Percentiles rank a stretch among this genome's conserved stretches.
phyloP scores from a whole-genome alignment of 2,888 invertebrate species.

The Drosophila bunnanda region DNA sequence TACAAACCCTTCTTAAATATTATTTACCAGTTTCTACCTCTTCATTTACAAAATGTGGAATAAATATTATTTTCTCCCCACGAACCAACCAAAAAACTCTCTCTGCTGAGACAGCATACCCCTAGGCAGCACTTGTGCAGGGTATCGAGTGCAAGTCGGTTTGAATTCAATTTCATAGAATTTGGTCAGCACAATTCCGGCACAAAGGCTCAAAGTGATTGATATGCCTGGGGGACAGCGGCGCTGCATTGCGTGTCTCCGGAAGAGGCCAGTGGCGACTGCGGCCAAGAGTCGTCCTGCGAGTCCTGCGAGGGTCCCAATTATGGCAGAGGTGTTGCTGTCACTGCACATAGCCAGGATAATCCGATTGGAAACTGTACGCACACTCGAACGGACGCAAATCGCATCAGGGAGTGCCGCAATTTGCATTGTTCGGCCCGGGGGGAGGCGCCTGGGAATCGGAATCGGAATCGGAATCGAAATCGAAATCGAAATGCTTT shows the following conservation, averaged over 20 bases:
- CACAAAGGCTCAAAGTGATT: constrained; percentile 26
- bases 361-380: constrained; percentile 22
- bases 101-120: too few species aligned
- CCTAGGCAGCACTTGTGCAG: background rate
- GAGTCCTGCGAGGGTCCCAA: background rate
- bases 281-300: background rate
- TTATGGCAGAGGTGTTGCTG: constrained; percentile 27
- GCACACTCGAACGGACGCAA: constrained; percentile 3
- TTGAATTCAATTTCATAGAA: constrained; percentile 19
- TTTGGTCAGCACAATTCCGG: constrained; percentile 26
- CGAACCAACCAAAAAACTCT: background rate
- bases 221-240: constrained; percentile 20
- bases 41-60: too few species aligned
- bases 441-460: background rate
- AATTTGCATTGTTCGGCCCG: constrained; percentile 7
- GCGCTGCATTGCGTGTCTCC: background rate
- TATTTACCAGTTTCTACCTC: too few species aligned
- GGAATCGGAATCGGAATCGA: background rate
- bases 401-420: background rate
- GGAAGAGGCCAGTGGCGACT: background rate
- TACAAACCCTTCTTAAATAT: background rate
- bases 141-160: background rate
- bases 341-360: constrained; percentile 11
- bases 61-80: background rate
- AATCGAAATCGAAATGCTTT: constrained; percentile 5